Percentiles rank a stretch among this genome's conserved stretches.
Conservation (phyloP, 2,113 vertebrate genomes). For the Hemiscyllium ocellatum region DNA sequence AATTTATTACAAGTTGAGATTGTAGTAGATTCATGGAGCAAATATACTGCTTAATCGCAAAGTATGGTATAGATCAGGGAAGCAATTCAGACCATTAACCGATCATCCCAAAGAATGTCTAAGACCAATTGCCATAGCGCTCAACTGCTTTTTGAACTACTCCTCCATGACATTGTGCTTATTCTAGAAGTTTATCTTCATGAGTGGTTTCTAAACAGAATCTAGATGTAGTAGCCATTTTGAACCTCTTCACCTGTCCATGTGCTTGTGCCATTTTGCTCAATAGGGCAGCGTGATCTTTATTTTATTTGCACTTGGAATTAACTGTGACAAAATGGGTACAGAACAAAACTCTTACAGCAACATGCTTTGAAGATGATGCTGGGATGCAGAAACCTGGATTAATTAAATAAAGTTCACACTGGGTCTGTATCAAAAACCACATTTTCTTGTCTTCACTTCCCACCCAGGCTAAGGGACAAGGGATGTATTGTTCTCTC, state of each 20-base stretch:
- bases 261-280: background rate
- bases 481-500: background rate
- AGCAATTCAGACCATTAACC: background rate
- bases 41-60: background rate
- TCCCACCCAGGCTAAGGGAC: background rate
- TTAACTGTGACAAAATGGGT: background rate
- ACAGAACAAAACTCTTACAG: too few species aligned
- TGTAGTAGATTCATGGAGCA: background rate
- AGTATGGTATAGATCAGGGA: background rate
- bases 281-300: background rate
- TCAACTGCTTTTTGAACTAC: background rate
- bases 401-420: background rate
- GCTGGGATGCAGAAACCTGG: background rate
- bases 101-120: background rate
- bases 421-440: background rate
- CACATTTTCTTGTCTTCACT: background rate
- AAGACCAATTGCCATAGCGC: background rate
- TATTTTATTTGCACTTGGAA: background rate
- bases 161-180: background rate
- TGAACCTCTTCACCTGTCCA: background rate
- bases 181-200: background rate
- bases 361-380: background rate
- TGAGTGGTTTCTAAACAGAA: background rate
- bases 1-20: background rate
- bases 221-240: background rate